Conservation (phyloP, 2,888 invertebrate genomes). For the Synanthedon vespiformis region DNA sequence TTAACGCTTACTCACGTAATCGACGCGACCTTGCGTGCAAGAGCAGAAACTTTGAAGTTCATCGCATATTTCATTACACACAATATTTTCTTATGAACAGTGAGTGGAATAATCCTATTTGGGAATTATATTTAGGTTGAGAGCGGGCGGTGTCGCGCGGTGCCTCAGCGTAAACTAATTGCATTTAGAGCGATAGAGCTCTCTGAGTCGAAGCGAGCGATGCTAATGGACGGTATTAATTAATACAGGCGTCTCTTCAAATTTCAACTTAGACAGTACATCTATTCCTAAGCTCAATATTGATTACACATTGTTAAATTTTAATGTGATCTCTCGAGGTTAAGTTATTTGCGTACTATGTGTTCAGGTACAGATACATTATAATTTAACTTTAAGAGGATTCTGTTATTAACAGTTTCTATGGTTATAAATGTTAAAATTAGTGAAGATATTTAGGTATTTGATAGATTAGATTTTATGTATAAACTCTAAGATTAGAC, state of each 20-base stretch:
- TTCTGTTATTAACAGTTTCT: too few relatives aligned
- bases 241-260: constrained; percentile 59
- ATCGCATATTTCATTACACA: constrained; percentile 25
- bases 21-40: too few relatives aligned
- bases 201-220: constrained; percentile 33
- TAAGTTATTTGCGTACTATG: too few relatives aligned
- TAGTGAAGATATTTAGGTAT: too few relatives aligned
- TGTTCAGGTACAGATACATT: too few relatives aligned
- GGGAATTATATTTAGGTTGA: constrained; percentile 60
- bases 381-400: too few relatives aligned
- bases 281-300: neutral
- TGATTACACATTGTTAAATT: neutral
- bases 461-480: too few relatives aligned
- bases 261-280: constrained; percentile 22
- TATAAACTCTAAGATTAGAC: too few relatives aligned
- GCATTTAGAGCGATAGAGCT: constrained; percentile 4
- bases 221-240: constrained; percentile 67
- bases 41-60: constrained; percentile 12
- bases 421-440: too few relatives aligned
- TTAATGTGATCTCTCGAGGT: neutral
- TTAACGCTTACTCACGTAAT: too few relatives aligned
- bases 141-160: constrained; percentile 40
- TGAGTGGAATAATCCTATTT: constrained; percentile 51
- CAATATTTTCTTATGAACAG: constrained; percentile 55
- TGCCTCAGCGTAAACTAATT: constrained; percentile 20